phyloP scores from a whole-genome alignment of 1,140 invertebrate genomes.

The Orussus abietinus region DNA sequence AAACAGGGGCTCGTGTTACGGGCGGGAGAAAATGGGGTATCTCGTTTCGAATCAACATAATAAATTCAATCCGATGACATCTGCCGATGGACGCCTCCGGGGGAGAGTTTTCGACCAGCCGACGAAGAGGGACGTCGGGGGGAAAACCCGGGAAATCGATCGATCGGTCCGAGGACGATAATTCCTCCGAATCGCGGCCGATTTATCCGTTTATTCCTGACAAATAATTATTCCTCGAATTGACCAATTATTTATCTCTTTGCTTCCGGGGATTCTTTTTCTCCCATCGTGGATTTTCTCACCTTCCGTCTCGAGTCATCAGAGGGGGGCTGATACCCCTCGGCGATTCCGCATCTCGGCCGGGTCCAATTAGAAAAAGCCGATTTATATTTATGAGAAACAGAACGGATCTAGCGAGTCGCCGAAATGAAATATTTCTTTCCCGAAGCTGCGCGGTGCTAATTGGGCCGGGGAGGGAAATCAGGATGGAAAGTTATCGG shows the following conservation, averaged over 20 bases:
- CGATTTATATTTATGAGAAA: conserved; percentile 54
- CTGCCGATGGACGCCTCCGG: conserved; percentile 27
- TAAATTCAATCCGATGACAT: conserved; percentile 38
- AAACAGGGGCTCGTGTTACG: conserved; percentile 12
- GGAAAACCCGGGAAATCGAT: conserved; percentile 30
- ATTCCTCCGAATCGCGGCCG: conserved; percentile 17
- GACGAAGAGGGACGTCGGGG: conserved; percentile 46
- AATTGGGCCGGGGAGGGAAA: too few species aligned
- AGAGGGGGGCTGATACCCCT: too few species aligned
- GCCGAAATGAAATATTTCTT: too few species aligned
- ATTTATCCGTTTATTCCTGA: conserved; percentile 18
- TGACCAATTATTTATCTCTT: not conserved
- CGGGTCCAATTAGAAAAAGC: too few species aligned
- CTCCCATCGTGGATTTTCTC: conserved; percentile 7
- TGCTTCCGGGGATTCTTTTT: not conserved
- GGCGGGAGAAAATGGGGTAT: conserved; percentile 2
- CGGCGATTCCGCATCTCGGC: too few species aligned
- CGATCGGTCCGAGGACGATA: conserved; percentile 40
- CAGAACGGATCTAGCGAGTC: too few species aligned
- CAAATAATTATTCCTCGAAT: conserved; percentile 4
- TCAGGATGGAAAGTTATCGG: too few species aligned
- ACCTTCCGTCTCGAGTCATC: conserved; percentile 29
- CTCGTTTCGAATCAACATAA: conserved; percentile 32
- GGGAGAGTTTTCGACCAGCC: conserved; percentile 27
- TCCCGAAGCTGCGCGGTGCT: not conserved